phyloP scores from a whole-genome alignment of 2,888 invertebrate species.

The Melinopterus prodromus region DNA sequence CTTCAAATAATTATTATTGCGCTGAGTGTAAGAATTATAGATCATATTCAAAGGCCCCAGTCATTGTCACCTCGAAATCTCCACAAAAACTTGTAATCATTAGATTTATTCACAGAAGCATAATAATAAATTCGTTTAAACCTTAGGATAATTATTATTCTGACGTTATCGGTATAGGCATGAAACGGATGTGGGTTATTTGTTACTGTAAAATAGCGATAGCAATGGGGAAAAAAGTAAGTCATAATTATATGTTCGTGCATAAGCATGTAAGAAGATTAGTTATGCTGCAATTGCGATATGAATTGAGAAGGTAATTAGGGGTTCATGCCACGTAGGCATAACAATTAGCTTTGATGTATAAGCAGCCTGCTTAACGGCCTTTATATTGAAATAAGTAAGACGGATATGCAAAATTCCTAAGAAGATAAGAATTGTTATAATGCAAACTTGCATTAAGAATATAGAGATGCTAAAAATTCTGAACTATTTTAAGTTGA shows the following conservation, averaged over 20 bases:
- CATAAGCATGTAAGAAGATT: not conserved
- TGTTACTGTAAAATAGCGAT: not conserved
- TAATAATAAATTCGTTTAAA: not conserved
- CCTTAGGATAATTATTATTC: not conserved
- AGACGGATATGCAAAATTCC: not conserved
- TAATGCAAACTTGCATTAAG: too few species aligned
- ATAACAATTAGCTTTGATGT: not conserved
- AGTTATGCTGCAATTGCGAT: not conserved
- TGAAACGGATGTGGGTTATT: not conserved
- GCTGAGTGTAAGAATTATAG: too few species aligned
- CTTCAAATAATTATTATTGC: too few species aligned
- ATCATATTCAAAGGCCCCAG: too few species aligned
- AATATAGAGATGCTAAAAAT: too few species aligned
- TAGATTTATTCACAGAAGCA: too few species aligned
- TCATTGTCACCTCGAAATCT: too few species aligned
- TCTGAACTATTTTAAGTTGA: too few species aligned
- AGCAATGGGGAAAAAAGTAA: not conserved
- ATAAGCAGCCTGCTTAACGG: not conserved
- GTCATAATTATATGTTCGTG: not conserved
- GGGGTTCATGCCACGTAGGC: not conserved
- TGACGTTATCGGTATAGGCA: not conserved
- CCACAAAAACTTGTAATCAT: too few species aligned
- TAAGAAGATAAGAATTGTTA: not conserved
- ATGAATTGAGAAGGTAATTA: not conserved
- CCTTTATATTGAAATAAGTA: not conserved